A percentile compares a stretch with the other conserved stretches of the same genome.
phyloP scores from a whole-genome alignment of 2,888 invertebrate genomes.

The Hipparchia sbordonii region DNA sequence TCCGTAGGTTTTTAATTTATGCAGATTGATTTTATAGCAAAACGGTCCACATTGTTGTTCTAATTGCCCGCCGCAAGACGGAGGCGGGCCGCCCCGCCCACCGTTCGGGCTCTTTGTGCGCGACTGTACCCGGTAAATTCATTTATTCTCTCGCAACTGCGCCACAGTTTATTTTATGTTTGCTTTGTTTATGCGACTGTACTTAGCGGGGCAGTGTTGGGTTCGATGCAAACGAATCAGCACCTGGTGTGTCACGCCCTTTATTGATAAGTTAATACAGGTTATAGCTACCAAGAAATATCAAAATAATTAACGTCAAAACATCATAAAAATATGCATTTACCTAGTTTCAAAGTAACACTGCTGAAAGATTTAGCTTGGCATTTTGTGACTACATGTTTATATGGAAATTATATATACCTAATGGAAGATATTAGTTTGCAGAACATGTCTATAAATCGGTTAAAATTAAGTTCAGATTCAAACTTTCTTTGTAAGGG shows the following conservation, averaged over 20 bases:
- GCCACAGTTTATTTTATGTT: constrained; percentile 64
- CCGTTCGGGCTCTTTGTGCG: constrained; percentile 62
- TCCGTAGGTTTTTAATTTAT: constrained; percentile 49
- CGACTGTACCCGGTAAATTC: constrained; percentile 60
- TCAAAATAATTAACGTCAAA: no score
- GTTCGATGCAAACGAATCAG: constrained; percentile 12
- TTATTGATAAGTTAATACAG: not conserved
- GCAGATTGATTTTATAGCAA: constrained; percentile 66
- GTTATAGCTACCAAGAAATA: not conserved
- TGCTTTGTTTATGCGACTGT: constrained; percentile 69
- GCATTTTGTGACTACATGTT: no score
- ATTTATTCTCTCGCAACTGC: constrained; percentile 60
- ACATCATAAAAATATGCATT: no score
- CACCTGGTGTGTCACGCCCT: constrained; percentile 28
- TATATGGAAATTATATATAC: no score
- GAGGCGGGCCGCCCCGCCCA: constrained; percentile 74
- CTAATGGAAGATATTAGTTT: no score
- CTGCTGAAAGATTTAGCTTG: no score
- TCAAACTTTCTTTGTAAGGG: no score
- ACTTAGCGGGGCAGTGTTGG: constrained; percentile 43
- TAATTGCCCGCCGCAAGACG: constrained; percentile 67
- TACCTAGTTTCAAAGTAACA: no score
- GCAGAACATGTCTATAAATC: no score
- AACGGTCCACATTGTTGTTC: constrained; percentile 63
- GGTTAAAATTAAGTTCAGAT: no score